Base-by-base conservation (phyloP, 2,797 vertebrate species). In the Anguilla pacifica region DNA sequence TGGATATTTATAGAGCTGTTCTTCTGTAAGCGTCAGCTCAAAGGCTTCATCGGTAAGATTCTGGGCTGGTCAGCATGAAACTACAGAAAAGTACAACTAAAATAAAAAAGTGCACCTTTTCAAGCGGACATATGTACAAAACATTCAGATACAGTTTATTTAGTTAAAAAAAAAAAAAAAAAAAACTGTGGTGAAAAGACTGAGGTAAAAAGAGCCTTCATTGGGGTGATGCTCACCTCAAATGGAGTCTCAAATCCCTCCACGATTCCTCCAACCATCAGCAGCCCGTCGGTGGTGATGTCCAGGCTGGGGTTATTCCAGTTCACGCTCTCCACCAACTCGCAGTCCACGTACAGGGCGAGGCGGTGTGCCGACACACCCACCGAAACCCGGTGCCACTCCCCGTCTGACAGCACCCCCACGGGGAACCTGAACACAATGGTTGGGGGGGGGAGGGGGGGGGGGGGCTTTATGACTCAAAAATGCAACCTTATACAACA, bases 221-320 rank as follows among this genome's bases (percentile, higher is more conserved):
- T 17, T 57, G 53, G 39, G 39, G 19, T 57, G 64, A 2, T 67
- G 10, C 89, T 92, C 91, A 97, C 97, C 94, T 97, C 94, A 84
- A 97, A 97, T 0, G 96, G 96, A 7, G 93, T 95, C 90, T 97
- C 97, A 0, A 95, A 96, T 64, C 94, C 92, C 88, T 96, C 95
- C 0, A 97, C 89, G 82, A 96, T 95, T 84, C 96, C 97, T 2
- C 97, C 97, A 0, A 97, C 0, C 91, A 97, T 92, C 90, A 97
- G 35, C 43, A 97, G 92, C 2, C 97, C 96, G 3, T 97, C 95
- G 0, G 94, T 96, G 91, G 90, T 93, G 91, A 97, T 93, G 81
- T 93, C 95, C 91, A 97, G 91, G 88, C 96, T 96, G 0, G 96
- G 94, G 49, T 94, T 95, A 53, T 92, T 94, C 97, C 97, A 97